Conservation (phyloP, 2,888 invertebrate species). For the Tineola bisselliella region DNA sequence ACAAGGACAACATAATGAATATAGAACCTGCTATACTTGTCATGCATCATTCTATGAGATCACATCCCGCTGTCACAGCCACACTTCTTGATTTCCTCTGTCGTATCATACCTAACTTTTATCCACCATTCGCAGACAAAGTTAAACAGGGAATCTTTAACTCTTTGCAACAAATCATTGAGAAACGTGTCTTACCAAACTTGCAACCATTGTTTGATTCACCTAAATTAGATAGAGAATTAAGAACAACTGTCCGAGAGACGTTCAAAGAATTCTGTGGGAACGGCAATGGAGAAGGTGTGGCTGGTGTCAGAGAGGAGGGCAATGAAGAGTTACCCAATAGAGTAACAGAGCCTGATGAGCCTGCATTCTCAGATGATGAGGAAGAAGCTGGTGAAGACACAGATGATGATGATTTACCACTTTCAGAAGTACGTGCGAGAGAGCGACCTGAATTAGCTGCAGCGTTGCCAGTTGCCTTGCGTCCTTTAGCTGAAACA, state of each 20-base stretch:
- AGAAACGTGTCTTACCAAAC: constrained; percentile 91
- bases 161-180: constrained; percentile 85
- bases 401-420: constrained; percentile 80
- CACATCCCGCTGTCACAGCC: constrained; percentile 90
- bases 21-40: constrained; percentile 94
- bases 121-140: constrained; percentile 80
- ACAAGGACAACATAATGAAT: constrained; percentile 95
- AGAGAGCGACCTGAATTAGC: constrained; percentile 70
- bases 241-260: constrained; percentile 85
- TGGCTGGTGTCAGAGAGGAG: constrained; percentile 58
- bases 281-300: constrained; percentile 54
- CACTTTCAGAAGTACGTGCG: constrained; percentile 78
- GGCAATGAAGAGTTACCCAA: constrained; percentile 47
- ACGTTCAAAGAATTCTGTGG: constrained; percentile 92
- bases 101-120: constrained; percentile 88
- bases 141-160: constrained; percentile 84
- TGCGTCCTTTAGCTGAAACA: constrained; percentile 55
- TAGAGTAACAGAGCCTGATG: constrained; percentile 62
- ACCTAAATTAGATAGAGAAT: constrained; percentile 84
- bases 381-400: constrained; percentile 77
- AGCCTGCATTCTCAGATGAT: constrained; percentile 87
- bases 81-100: constrained; percentile 91
- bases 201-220: constrained; percentile 88
- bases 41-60: constrained; percentile 93
- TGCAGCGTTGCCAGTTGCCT: constrained; percentile 50